Evolutionary conservation across 2,888 invertebrate species (phyloP), one percentile per base, ranked within the genome.

Genomic region (Mythimna pallens): DNA sequence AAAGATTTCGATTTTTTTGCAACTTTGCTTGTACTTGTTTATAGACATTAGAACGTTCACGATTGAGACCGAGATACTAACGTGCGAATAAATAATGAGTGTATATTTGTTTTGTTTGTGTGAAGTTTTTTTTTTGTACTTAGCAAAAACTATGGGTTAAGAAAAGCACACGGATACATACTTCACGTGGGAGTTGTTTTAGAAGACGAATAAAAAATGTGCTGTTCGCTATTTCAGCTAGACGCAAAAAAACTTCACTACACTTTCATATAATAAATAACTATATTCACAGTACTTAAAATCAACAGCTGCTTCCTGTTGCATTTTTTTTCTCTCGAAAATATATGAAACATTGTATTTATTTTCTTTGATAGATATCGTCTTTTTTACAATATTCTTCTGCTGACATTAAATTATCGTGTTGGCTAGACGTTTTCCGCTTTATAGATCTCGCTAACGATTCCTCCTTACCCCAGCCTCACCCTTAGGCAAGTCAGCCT

Each of bases 401-500:
- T 57, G 17, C 3, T 12, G 22, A 36, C n/a, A 25, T 47, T 65
- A 30, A 57, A 47, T 20, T 20, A 12, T 40, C 4, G 4, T 50
- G n/a, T 59, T 61, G 36, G 12, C 30, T 55, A 72, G 34, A 65
- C 12, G 20, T 52, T 80, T 65, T 50, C 50, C 36, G 40, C 30
- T 54, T 65, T 62, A 22, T 7, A n/a, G 3, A 55, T 30, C 10
- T 10, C 73, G 76, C 87, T 63, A 47, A 62, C 54, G 1, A 22
- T 52, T 69, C n/a, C 52, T 73, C 79, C 79, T 69, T 69, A 79
- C 70, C 80, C 75, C 87, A 89, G 87, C 87, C 86, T 85, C 85
- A 88, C 88, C 89, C 87, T 84, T 86, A 76, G 86, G 88, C 85
- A 52, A 79, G 52, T 75, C 77, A 79, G 73, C 68, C 83, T 70